phyloP scores from a whole-genome alignment of 2,113 vertebrate species.

The Pomatostomus ruficeps region DNA sequence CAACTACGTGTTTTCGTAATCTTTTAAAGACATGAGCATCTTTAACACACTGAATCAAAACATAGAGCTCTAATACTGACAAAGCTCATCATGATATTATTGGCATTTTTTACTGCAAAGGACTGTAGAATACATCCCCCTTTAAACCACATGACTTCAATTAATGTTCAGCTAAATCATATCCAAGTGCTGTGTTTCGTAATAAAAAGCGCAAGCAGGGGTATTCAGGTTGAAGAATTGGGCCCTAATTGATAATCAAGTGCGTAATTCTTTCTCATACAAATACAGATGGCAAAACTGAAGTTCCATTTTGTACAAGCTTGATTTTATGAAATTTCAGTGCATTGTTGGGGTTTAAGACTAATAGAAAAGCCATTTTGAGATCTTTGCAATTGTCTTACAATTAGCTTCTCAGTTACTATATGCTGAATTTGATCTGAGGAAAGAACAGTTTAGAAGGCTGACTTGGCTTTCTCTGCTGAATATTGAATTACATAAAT shows the following conservation, averaged over 20 bases:
- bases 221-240: neutral
- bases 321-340: neutral
- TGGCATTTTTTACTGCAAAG: slow-evolving; percentile 9
- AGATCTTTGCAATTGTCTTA: slow-evolving; percentile 8
- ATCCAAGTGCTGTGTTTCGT: neutral
- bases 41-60: neutral
- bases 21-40: neutral
- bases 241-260: neutral
- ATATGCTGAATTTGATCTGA: slow-evolving; percentile 28
- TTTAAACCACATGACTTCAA: neutral
- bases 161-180: slow-evolving; percentile 1
- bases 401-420: slow-evolving; percentile 30
- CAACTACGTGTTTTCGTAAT: neutral
- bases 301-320: neutral
- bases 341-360: neutral
- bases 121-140: neutral
- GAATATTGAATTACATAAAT: slow-evolving; percentile 54
- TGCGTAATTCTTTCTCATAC: neutral
- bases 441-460: slow-evolving; percentile 42
- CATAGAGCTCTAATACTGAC: neutral
- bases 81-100: neutral
- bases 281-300: neutral
- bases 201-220: neutral
- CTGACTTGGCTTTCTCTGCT: slow-evolving; percentile 44
- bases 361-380: slow-evolving; percentile 36